These are phyloP conservation scores for Augochlorella aurata DNA, from an alignment of 2,888 invertebrate species.

Conservation along the genomic window DNA sequence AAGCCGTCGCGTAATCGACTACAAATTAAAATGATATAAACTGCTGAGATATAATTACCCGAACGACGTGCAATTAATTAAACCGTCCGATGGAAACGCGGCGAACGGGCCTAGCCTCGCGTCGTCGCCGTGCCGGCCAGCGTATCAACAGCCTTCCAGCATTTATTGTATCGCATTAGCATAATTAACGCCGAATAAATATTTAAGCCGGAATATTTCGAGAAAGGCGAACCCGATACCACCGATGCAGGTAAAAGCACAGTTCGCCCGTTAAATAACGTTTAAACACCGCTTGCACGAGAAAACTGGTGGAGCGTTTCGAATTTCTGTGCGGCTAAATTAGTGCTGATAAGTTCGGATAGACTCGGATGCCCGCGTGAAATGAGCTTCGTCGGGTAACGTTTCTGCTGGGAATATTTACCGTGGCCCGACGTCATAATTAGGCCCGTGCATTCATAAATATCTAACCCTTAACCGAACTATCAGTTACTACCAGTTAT, in stretches of 20 bases:
- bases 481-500: no score
- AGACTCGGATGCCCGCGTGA: background rate
- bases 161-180: conserved; percentile 28
- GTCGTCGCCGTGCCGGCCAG: background rate
- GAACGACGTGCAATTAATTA: conserved; percentile 30
- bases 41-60: background rate
- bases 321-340: background rate
- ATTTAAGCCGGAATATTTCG: conserved; percentile 5
- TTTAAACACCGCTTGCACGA: conserved; percentile 39
- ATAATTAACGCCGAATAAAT: conserved; percentile 36
- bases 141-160: conserved; percentile 10
- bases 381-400: no score
- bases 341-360: background rate
- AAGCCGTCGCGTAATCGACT: conserved; percentile 10
- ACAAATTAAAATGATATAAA: conserved; percentile 34
- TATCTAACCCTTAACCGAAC: no score
- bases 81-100: background rate
- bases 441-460: no score
- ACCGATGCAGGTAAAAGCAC: conserved; percentile 32
- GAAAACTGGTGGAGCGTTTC: background rate
- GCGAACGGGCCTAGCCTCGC: background rate
- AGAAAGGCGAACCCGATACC: conserved; percentile 16
- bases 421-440: no score
- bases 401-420: no score
- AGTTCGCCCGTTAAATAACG: conserved; percentile 40